phyloP scores from a whole-genome alignment of 2,113 vertebrate genomes.

The Apteryx mantelli region DNA sequence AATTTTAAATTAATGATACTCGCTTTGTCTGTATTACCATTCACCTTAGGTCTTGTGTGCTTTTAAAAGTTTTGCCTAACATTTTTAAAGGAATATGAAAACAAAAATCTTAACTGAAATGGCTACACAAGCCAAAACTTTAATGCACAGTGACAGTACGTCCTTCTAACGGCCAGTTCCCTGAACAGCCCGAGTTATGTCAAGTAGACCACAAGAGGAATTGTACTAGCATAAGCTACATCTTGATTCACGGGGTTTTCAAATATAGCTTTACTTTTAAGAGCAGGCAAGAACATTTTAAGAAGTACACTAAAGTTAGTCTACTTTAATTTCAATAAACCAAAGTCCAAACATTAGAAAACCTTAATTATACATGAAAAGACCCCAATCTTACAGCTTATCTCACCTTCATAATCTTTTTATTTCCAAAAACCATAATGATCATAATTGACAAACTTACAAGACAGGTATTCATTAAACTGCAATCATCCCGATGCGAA shows the following conservation, averaged over 20 bases:
- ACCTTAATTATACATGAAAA: fast-evolving
- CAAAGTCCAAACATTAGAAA: fast-evolving
- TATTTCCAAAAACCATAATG: fast-evolving
- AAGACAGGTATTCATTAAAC: fast-evolving
- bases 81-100: neutral
- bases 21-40: neutral
- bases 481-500: fast-evolving
- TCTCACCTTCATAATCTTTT: fast-evolving
- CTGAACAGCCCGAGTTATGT: no score
- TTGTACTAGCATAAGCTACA: neutral
- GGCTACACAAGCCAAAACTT: neutral
- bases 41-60: neutral
- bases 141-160: neutral
- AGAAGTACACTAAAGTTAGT: fast-evolving
- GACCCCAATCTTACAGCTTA: neutral
- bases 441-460: neutral
- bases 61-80: neutral
- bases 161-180: no score
- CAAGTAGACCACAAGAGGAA: neutral
- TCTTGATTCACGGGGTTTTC: fast-evolving
- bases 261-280: fast-evolving
- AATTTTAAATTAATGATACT: neutral
- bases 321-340: neutral
- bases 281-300: neutral
- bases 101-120: neutral